Conservation (phyloP, 1,140 invertebrate species). For the Tribolium madens region DNA sequence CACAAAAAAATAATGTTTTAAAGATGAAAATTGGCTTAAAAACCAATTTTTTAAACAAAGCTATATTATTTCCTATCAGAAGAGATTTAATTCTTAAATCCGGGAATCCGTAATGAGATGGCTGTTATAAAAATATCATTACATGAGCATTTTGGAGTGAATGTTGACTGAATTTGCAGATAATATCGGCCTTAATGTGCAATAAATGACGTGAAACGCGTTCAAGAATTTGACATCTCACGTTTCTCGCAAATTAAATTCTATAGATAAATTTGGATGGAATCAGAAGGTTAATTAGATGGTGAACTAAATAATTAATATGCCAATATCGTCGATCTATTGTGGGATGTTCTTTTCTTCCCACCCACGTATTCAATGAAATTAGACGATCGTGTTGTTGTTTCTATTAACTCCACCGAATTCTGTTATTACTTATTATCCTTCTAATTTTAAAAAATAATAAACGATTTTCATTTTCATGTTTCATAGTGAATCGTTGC, state of each 20-base stretch:
- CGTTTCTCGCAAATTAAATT: slow-evolving; percentile 11
- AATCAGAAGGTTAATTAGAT: slow-evolving; percentile 26
- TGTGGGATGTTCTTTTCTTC: not conserved
- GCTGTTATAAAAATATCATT: no score
- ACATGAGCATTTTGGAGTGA: no score
- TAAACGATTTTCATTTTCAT: not conserved
- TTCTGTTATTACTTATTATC: no score
- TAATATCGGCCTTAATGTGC: not conserved
- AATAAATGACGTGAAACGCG: not conserved
- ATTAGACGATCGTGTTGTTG: slow-evolving; percentile 5
- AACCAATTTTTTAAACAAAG: no score
- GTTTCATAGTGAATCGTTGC: not conserved
- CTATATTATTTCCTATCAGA: no score
- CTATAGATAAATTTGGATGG: slow-evolving; percentile 14
- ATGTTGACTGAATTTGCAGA: no score
- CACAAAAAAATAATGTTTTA: no score
- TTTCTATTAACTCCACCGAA: not conserved
- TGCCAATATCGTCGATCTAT: slow-evolving; percentile 17
- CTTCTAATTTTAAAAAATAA: not conserved
- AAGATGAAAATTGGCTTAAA: no score
- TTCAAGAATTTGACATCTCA: not conserved
- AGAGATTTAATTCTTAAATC: no score
- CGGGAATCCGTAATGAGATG: no score
- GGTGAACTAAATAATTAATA: slow-evolving; percentile 31
- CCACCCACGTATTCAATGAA: slow-evolving; percentile 2